phyloP scores from a whole-genome alignment of 53 echinoderm and acorn worm genomes.

The Luidia sarsii region DNA sequence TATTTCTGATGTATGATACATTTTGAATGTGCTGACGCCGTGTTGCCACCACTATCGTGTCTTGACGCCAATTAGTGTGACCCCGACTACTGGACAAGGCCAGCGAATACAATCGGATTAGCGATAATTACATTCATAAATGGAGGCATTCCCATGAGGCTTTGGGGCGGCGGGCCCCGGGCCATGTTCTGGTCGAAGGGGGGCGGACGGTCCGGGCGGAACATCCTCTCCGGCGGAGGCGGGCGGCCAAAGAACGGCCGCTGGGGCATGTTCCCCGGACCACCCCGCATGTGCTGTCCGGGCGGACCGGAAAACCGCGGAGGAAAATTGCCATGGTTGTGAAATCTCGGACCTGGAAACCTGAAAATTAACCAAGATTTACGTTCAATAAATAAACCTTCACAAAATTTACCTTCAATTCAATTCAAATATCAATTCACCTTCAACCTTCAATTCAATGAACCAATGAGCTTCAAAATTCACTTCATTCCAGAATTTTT shows the following conservation, averaged over 20 bases:
- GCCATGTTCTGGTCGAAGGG: slow-evolving; percentile 60
- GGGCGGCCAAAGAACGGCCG: slow-evolving; percentile 48
- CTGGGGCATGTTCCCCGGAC: slow-evolving; percentile 49
- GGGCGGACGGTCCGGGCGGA: slow-evolving; percentile 58
- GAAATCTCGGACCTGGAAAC: slow-evolving; percentile 58
- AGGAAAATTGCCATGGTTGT: slow-evolving; percentile 46
- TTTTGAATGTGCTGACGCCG: too few relatives aligned
- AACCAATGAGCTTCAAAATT: neutral
- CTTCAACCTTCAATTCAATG: neutral
- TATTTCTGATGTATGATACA: too few relatives aligned
- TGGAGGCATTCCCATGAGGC: slow-evolving; percentile 55
- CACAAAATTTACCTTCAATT: too few relatives aligned
- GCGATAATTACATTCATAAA: slow-evolving; percentile 62
- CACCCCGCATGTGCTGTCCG: slow-evolving; percentile 57
- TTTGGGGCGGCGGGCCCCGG: slow-evolving; percentile 63
- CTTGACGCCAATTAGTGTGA: too few relatives aligned
- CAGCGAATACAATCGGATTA: too few relatives aligned
- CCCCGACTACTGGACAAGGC: too few relatives aligned
- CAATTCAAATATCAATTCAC: too few relatives aligned
- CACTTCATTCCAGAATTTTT: neutral
- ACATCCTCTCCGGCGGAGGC: slow-evolving; percentile 59
- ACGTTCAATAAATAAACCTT: neutral
- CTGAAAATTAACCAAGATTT: neutral
- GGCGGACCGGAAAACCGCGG: slow-evolving; percentile 65
- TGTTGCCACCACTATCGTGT: too few relatives aligned